Base-by-base conservation (phyloP, 2,888 invertebrate genomes). In the Drosophila eohydei region DNA sequence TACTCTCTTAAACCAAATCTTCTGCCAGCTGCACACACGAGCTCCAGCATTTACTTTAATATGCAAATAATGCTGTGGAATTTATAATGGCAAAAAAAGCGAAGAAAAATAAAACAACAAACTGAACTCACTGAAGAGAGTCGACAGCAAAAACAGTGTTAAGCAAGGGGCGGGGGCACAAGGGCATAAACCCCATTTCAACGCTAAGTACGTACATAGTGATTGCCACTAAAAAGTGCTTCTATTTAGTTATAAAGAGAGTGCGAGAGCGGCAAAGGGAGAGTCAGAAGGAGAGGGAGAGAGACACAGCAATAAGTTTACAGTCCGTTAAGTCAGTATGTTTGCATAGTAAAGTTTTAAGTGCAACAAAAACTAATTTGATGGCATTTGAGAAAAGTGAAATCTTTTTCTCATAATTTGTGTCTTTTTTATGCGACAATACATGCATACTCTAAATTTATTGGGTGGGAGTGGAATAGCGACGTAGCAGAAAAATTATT, bases 51-150 rank as follows among this genome's bases (percentile, higher is more conserved):
- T 74, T 85, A 85, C 70, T 70, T 81, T 71, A 79, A 79, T 88
- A 88, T 88, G 86, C 86, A 89, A 86, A 89, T 86, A 85, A 79
- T 71, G 73, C 77, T 74, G 59, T 71, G 90, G 90, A 86, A 89
- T 86, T 88, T 88, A 77, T 88, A 63, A 85, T 83, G 73, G 70
- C 78, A 61, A 73, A 79, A 78, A 69, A 26, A 59, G 30, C 30
- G 30, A 30, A 58, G 66, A 61, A 57, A 48, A 57, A 67, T 74
- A 55, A 48, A 62, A 67, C 77, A 57, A 75, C 65, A 75, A 62
- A 64, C 34, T 51, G 48, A 51, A 34, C 30, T 41, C 30, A 43
- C 6, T 51, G 32, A 30, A 58, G 46, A 48, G 46, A 30, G 46
- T 44, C 34, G 44, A 36, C 56, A 14, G 28, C 30, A 26, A 12